Base-by-base conservation (phyloP, 1,140 invertebrate species). In the Aricia agestis region DNA sequence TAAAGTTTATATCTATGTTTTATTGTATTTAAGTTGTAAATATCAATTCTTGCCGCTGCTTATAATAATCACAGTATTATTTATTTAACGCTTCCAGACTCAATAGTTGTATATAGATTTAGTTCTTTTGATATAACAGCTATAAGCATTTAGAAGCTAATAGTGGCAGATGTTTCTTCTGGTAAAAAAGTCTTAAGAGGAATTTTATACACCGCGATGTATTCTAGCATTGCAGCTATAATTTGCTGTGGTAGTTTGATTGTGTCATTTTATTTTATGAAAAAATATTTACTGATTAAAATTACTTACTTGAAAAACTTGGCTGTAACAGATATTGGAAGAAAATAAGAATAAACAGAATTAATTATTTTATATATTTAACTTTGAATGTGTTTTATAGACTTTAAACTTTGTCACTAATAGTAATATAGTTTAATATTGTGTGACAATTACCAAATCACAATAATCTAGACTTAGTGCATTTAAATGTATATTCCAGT, bases 381-480 rank as follows among this genome's bases (percentile, higher is more conserved):
- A 25, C 1, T 25, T 25, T 25, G 25, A 25, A 25, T 25, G 1
- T 25, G 3, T 25, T 25, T 25, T 25, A 25, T 25, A 25, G 25
- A 25, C 1, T 25, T 25, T 52, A 52, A 13, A 6, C 45, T 13
- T 15, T 52, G 13, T 10, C 45, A 52, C 45, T 52, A 52, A 15
- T 52, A 52, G 45, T 52, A 15, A 52, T 9, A 13, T 13, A 52
- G 45, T 52, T 13, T 13, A 15, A 52, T 52, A 52, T 75, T 69
- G 77, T 81, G 76, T 80, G 77, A 82, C 77, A 77, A 78, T 85
- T 85, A 85, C 83, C 83, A 85, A 85, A 85, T 79, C 83, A 77
- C 82, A 78, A n/a, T 71, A 75, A 74, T 66, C 70, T 74, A 70
- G 71, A 25, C 57, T 70, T 68, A 72, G 68, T 82, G 75, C 73